Evolutionary conservation across 30 jellyfish, hydroid and myxozoan genomes (phyloP), one percentile per base, ranked within the genome.

Genomic region (Mastigias papua): DNA sequence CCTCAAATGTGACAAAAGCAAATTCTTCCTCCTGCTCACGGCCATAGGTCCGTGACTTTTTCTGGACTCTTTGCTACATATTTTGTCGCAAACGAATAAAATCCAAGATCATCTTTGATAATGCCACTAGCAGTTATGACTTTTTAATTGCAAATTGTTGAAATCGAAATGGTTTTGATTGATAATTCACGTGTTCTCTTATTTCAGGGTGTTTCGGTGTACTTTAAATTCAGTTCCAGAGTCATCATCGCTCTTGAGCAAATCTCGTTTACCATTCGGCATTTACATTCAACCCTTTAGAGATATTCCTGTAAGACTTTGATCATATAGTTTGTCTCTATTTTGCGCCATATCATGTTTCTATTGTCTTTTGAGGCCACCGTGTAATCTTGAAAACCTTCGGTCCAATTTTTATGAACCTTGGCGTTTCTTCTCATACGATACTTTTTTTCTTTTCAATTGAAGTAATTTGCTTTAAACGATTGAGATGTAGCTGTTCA

Each of bases 181-280:
- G n/a, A n/a, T n/a, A n/a, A n/a, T n/a, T n/a, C n/a, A n/a, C n/a
- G n/a, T n/a, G n/a, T n/a, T n/a, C n/a, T n/a, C n/a, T n/a, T n/a
- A n/a, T 54, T 54, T 20, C 85, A 93, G 98, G 30, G 86, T 89
- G 21, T 76, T 93, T 26, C 92, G 98, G 20, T 93, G 89, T 65
- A 88, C 98, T 28, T 73, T 93, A 48, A 93, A 93, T 88, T 95
- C 97, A 3, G 69, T 93, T 20, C 98, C 98, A 0, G 96, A 93
- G 63, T 71, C 98, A 57, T 82, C 98, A 9, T 69, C 96, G 1
- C 90, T 93, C 20, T 82, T 88, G 50, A 89, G 68, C 48, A 84
- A 89, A 89, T 69, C 96, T 69, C 94, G 93, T 26, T 90, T 93
- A 16, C 98, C 98, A 1, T 89, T 93, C 35, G 98, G 98, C 0